Conservation (phyloP, 2,888 invertebrate genomes). For the Ornithoptera alexandrae region DNA sequence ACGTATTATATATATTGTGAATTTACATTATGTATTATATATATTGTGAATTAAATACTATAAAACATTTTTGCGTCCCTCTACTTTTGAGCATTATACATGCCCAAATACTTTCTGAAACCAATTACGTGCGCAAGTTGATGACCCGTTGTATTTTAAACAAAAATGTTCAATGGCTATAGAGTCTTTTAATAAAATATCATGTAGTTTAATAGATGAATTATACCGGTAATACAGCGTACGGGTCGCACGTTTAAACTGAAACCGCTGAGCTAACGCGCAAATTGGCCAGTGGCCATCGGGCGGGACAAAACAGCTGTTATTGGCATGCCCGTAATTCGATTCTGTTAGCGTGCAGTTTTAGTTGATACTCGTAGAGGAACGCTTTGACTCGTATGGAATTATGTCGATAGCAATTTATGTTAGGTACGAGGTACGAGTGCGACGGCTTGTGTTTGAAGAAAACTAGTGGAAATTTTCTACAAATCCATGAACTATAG, state of each 20-base stretch:
- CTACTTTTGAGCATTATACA: too few species aligned
- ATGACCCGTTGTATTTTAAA: too few species aligned
- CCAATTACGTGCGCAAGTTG: too few species aligned
- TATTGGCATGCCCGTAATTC: conserved; percentile 30
- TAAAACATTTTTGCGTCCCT: too few species aligned
- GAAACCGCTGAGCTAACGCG: conserved; percentile 26
- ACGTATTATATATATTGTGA: too few species aligned
- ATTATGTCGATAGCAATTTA: conserved; percentile 12
- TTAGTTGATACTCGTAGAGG: conserved; percentile 19
- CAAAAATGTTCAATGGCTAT: too few species aligned
- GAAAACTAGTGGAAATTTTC: not conserved
- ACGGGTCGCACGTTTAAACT: conserved; percentile 17
- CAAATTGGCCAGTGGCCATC: conserved; percentile 27
- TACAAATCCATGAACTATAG: not conserved
- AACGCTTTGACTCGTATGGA: conserved; percentile 25
- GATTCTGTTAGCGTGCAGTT: conserved; percentile 29
- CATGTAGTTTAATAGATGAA: not conserved
- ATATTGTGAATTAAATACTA: too few species aligned
- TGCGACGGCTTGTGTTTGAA: not conserved
- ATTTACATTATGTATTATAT: too few species aligned
- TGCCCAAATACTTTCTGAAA: too few species aligned
- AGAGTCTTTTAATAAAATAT: not conserved
- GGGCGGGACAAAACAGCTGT: conserved; percentile 28
- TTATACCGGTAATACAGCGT: conserved; percentile 15
- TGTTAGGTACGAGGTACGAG: not conserved